Percentiles rank a stretch among this genome's conserved stretches.
phyloP scores from a whole-genome alignment of 2,888 invertebrate genomes.

The Crematogaster levior region DNA sequence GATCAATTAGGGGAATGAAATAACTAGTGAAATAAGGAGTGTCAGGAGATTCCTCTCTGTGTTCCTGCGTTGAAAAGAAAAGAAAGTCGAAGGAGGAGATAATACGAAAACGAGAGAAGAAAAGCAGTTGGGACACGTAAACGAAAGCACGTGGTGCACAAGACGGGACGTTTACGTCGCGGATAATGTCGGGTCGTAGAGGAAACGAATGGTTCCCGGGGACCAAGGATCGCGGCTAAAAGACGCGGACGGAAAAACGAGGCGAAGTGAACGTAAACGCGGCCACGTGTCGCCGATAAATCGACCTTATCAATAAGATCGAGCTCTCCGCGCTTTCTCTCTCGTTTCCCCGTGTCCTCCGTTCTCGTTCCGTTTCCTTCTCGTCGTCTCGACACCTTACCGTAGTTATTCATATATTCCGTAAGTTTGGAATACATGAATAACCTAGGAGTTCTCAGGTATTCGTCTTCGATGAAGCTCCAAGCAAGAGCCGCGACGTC shows the following conservation, averaged over 20 bases:
- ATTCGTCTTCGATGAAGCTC: slow-evolving; percentile 63
- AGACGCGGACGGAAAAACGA: slow-evolving; percentile 43
- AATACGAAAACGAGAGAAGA: background rate
- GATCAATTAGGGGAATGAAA: background rate
- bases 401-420: slow-evolving; percentile 76
- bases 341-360: background rate
- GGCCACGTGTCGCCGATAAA: slow-evolving; percentile 73
- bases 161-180: slow-evolving; percentile 58
- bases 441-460: slow-evolving; percentile 65
- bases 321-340: slow-evolving; percentile 41
- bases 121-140: slow-evolving; percentile 40
- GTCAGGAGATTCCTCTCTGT: background rate
- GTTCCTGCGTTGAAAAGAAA: background rate
- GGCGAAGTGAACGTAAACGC: slow-evolving; percentile 57
- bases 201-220: slow-evolving; percentile 36
- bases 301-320: slow-evolving; percentile 75
- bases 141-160: slow-evolving; percentile 64
- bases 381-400: slow-evolving; percentile 20
- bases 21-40: background rate
- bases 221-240: slow-evolving; percentile 20
- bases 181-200: slow-evolving; percentile 59
- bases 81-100: background rate
- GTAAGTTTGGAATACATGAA: slow-evolving; percentile 74
- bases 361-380: slow-evolving; percentile 25
- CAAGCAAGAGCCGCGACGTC: slow-evolving; percentile 36